Evolutionary conservation across 2,888 invertebrate genomes (phyloP).

Genomic region (Sisyra terminalis): DNA sequence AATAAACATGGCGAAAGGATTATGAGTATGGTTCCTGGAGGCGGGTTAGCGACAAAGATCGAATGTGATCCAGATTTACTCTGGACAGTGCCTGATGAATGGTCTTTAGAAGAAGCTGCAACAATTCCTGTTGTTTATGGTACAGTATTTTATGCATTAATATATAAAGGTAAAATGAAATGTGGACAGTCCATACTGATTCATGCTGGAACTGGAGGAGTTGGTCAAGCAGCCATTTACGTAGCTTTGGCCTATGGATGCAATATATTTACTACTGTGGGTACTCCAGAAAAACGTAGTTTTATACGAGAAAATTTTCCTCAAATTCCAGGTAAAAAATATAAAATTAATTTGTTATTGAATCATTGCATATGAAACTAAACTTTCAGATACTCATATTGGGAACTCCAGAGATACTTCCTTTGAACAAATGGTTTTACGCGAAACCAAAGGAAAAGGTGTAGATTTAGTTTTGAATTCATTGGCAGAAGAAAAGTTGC

Average conservation of each 20-base stretch:
- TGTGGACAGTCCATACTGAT: conserved; percentile 25
- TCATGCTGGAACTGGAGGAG: conserved; percentile 45
- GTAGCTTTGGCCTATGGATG: conserved; percentile 44
- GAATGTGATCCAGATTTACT: conserved; percentile 33
- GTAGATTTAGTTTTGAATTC: conserved; percentile 88
- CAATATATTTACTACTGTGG: conserved; percentile 44
- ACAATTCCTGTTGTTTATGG: conserved; percentile 62
- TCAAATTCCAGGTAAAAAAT: conserved; percentile 13
- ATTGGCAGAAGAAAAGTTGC: conserved; percentile 77
- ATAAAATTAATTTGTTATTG: no score
- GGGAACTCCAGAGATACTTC: conserved; percentile 73
- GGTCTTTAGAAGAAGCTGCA: conserved; percentile 59
- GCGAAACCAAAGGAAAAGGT: conserved; percentile 66
- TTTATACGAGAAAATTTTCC: conserved; percentile 36
- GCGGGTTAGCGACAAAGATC: conserved; percentile 43
- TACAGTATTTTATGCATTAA: conserved; percentile 19
- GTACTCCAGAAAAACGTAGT: conserved; percentile 29
- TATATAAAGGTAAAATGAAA: conserved; percentile 10
- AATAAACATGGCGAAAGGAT: conserved; percentile 35
- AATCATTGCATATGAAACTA: not conserved
- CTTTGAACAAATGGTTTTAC: conserved; percentile 73
- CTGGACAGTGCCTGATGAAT: conserved; percentile 53
- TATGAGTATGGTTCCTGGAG: conserved; percentile 43
- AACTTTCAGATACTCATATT: conserved; percentile 41
- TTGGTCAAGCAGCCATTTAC: conserved; percentile 59